Evolutionary conservation across 2,113 vertebrate species (phyloP), one percentile per base, ranked within the genome.

Genomic region (Chionomys nivalis): DNA sequence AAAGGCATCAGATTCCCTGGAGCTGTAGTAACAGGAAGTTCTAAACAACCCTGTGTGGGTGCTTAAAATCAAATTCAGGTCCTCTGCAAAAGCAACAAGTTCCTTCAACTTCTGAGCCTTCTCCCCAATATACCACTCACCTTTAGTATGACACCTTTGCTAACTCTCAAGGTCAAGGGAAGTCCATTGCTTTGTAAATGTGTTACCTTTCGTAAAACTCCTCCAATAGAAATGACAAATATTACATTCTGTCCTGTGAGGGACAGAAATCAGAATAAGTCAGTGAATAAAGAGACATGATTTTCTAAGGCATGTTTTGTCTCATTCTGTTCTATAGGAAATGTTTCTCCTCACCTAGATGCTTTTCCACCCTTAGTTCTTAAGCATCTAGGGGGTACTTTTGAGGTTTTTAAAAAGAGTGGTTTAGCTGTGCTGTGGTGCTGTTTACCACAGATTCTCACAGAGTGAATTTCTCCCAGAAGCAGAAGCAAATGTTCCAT

Each of bases 401-500:
- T 55, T 78, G 65, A 47, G 63, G 36, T 83, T 94, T 94, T 87
- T 95, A 39, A 90, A 96, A 96, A 72, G 58, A 88, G 73, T 89
- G 77, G 66, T 49, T 91, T 70, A 92, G 2, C 78, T 83, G 33
- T 94, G 28, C 13, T 93, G 58, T 96, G 72, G 44, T 55, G 58
- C 78, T 79, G 87, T 95, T 83, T 66, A 91, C 0, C 0, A 94
- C 86, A 97, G 55, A 89, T 83, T 95, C 66, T 87, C 39, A 3
- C 24, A 52, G 24, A 96, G 36, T 88, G 68, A 96, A 94, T 96
- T 44, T 79, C 97, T 96, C 89, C 82, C 49, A 49, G 96, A 98
- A 98, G 21, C 72, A 66, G 26, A 26, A 66, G 21, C 92, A 98
- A 98, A 95, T 90, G 36, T 97, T 98, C 97, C 65, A 72, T 95